A percentile compares a stretch with the other conserved stretches of the same genome.
phyloP scores from a whole-genome alignment of 2,113 vertebrate genomes.

The Tupaia chinensis region DNA sequence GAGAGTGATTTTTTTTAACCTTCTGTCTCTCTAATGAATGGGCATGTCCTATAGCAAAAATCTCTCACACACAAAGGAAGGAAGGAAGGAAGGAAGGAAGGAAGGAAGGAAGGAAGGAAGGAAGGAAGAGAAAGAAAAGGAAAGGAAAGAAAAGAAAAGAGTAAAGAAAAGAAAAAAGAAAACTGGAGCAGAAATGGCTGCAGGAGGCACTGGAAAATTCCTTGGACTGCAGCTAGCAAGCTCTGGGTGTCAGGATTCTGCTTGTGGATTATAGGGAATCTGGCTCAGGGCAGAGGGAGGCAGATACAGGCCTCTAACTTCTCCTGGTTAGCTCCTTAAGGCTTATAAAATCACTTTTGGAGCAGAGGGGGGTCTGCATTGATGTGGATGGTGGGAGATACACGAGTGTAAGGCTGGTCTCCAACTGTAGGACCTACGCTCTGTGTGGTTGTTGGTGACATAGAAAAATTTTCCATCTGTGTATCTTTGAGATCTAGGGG shows the following conservation, averaged over 20 bases:
- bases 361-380: not conserved
- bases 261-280: not conserved
- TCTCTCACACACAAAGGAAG: too few relatives aligned
- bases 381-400: not conserved
- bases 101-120: too few relatives aligned
- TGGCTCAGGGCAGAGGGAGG: not conserved
- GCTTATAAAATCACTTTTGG: not conserved
- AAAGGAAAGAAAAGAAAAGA: too few relatives aligned
- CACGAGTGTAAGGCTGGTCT: not conserved
- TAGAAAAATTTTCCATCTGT: not conserved
- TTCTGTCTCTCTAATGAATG: too few relatives aligned
- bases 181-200: not conserved
- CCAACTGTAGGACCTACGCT: not conserved
- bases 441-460: rapidly evolving
- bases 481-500: not conserved
- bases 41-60: too few relatives aligned
- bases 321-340: not conserved
- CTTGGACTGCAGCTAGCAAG: not conserved
- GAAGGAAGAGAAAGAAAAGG: too few relatives aligned
- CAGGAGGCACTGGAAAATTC: not conserved
- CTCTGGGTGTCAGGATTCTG: not conserved
- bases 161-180: not conserved
- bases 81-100: too few relatives aligned
- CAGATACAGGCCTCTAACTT: not conserved
- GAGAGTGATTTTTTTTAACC: too few relatives aligned